Evolutionary conservation across 37 sponge, comb jelly and placozoan genomes (phyloP).

Genomic region (Geodia barretti): DNA sequence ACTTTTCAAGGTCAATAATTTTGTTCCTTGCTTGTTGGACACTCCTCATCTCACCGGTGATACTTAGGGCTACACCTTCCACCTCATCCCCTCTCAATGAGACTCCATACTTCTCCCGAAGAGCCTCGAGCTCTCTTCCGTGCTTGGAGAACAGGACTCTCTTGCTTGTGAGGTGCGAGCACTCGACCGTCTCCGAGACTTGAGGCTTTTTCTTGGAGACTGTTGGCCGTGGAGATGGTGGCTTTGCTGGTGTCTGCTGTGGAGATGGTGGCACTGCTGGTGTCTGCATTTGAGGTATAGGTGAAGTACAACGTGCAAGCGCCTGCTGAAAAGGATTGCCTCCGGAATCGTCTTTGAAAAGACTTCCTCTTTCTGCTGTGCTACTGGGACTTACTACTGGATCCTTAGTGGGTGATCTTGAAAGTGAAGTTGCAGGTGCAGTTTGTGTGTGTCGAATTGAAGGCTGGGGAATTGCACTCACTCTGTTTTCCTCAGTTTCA

Average conservation of each 20-base stretch:
- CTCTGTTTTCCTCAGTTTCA: too few species aligned
- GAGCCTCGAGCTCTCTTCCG: background rate
- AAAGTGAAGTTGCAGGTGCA: background rate
- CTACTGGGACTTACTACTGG: too few species aligned
- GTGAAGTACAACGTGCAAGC: background rate
- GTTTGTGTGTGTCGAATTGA: background rate
- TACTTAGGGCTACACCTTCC: background rate
- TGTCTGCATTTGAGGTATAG: background rate
- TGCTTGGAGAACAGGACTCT: background rate
- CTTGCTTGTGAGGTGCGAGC: background rate
- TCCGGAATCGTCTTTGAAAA: too few species aligned
- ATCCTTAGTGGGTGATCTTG: background rate
- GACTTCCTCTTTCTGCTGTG: too few species aligned
- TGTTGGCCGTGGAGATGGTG: background rate
- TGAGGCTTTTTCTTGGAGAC: too few species aligned
- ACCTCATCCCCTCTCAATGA: background rate
- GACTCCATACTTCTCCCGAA: background rate
- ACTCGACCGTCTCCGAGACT: background rate
- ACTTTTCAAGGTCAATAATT: too few species aligned
- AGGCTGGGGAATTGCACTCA: background rate
- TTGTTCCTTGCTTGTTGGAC: too few species aligned
- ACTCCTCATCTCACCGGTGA: too few species aligned
- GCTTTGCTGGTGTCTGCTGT: background rate
- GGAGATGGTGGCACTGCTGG: background rate
- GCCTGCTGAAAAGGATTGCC: background rate